These are phyloP conservation scores for Aphelenchoides besseyi DNA, from an alignment of 1,140 invertebrate genomes.

Conservation along the genomic window DNA sequence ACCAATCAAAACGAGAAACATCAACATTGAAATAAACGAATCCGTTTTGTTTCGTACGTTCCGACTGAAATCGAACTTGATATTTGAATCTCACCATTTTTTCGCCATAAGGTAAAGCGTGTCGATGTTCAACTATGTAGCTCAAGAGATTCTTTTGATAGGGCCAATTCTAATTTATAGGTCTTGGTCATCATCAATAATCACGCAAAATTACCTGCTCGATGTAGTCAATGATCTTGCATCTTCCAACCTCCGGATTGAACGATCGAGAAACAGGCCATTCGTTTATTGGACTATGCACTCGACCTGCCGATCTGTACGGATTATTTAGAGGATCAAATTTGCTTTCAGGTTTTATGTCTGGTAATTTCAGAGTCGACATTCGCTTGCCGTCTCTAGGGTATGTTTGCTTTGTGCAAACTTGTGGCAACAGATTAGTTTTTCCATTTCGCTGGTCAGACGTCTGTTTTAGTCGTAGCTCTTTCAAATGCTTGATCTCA, in stretches of 20 bases:
- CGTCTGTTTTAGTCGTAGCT: too few species aligned
- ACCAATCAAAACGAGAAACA: background rate
- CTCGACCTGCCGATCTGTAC: slow-evolving; percentile 6
- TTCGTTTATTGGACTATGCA: background rate
- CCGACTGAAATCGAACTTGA: too few species aligned
- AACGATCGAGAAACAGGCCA: slow-evolving; percentile 5
- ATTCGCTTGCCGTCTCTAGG: background rate
- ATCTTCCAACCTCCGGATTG: slow-evolving; percentile 17
- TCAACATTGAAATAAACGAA: slow-evolving; percentile 23
- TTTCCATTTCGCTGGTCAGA: too few species aligned
- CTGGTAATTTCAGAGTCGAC: background rate
- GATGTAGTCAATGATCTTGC: slow-evolving; percentile 23
- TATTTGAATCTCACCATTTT: background rate
- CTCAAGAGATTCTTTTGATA: background rate
- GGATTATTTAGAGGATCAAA: background rate
- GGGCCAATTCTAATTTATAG: background rate
- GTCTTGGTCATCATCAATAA: background rate
- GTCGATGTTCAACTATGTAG: background rate
- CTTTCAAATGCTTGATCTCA: background rate
- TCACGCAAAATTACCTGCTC: slow-evolving; percentile 7
- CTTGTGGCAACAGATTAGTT: too few species aligned
- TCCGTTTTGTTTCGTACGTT: background rate
- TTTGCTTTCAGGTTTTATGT: background rate
- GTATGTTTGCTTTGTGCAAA: too few species aligned
- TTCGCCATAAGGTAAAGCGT: background rate